These are phyloP conservation scores for Malurus cyaneus DNA, from an alignment of 2,113 vertebrate species.

Conservation along the genomic window DNA sequence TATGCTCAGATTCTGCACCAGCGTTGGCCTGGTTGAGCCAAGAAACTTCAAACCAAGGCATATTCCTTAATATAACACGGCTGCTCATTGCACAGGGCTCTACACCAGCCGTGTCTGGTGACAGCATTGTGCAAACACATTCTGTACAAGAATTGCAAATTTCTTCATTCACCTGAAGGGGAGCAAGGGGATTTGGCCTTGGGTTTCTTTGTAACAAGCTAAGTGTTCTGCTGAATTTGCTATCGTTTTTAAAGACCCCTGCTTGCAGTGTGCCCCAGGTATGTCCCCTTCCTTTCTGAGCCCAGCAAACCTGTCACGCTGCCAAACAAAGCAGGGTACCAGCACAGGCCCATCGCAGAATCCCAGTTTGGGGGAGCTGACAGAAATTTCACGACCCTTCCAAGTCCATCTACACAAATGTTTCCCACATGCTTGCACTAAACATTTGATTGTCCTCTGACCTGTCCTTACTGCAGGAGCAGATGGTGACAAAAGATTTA, in stretches of 20 bases:
- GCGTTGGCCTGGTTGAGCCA: neutral
- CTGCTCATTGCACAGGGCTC: neutral
- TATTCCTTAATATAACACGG: neutral
- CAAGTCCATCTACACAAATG: neutral
- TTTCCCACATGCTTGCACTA: neutral
- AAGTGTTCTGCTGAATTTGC: neutral
- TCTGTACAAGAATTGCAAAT: neutral
- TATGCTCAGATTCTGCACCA: neutral
- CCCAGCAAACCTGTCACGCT: fast-evolving
- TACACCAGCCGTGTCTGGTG: neutral
- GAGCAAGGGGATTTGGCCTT: neutral
- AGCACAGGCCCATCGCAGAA: neutral
- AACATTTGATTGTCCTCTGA: neutral
- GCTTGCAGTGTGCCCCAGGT: neutral
- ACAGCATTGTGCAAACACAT: neutral
- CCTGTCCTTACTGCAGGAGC: neutral
- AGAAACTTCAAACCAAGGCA: neutral
- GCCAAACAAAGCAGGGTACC: neutral
- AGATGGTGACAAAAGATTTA: neutral
- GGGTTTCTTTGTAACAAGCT: neutral
- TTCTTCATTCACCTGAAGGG: neutral
- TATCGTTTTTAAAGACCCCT: neutral
- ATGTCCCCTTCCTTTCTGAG: neutral
- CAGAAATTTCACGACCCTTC: neutral
- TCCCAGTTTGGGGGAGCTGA: neutral